Percentiles rank a stretch among this genome's conserved stretches.
These are phyloP conservation scores for Pilophorus perplexus DNA, from an alignment of 2,888 invertebrate species.

Conservation along the genomic window DNA sequence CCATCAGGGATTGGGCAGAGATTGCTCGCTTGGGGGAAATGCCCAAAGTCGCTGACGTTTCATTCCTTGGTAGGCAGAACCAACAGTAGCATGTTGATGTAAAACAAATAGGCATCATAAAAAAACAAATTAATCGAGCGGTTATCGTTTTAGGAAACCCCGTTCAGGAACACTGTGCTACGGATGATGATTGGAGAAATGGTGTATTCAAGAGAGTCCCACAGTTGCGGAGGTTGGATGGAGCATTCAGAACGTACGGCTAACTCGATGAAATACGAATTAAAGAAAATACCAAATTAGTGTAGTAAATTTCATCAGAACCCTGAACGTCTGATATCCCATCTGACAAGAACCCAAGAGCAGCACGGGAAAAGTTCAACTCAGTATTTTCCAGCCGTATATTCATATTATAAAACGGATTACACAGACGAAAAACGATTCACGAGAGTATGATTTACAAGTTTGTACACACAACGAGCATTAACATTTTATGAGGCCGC, in stretches of 20 bases:
- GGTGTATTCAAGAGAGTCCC: conserved; percentile 27
- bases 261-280: not conserved
- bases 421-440: conserved; percentile 1
- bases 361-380: not conserved
- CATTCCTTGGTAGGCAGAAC: conserved; percentile 20
- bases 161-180: conserved; percentile 19
- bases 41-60: conserved; percentile 25
- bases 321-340: too few species aligned
- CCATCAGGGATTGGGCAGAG: conserved; percentile 35
- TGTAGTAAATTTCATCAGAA: too few species aligned
- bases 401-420: conserved; percentile 14
- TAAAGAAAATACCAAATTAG: too few species aligned
- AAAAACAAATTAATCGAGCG: not conserved
- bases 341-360: too few species aligned
- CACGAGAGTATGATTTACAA: not conserved
- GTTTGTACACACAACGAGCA: not conserved
- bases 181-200: conserved; percentile 29
- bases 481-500: not conserved
- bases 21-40: conserved; percentile 22
- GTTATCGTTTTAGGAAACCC: conserved; percentile 13
- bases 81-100: too few species aligned
- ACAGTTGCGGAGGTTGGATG: conserved; percentile 20
- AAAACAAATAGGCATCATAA: not conserved
- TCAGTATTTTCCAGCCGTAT: conserved; percentile 1
- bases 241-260: conserved; percentile 26